phyloP scores from a whole-genome alignment of 37 sponge, comb jelly and placozoan genomes.

The Spongia lamella region DNA sequence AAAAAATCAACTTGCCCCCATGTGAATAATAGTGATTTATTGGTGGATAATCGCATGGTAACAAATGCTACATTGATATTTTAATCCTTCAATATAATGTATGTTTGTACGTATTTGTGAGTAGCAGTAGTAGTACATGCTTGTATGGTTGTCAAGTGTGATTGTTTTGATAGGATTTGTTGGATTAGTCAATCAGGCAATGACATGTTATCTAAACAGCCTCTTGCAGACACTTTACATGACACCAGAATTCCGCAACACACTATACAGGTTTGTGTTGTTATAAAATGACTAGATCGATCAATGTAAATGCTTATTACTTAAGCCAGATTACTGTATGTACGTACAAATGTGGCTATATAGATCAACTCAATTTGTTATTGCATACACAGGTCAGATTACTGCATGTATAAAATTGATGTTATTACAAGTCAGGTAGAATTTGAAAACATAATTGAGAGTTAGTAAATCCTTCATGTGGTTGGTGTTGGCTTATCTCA shows the following conservation, averaged over 20 bases:
- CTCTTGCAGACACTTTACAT: slow-evolving; percentile 90
- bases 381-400: too few species aligned
- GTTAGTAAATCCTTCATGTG: too few species aligned
- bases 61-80: background rate
- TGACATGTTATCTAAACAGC: slow-evolving; percentile 98
- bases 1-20: too few species aligned
- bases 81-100: too few species aligned
- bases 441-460: too few species aligned
- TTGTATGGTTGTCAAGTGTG: background rate
- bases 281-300: background rate
- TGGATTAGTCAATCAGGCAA: slow-evolving; percentile 95
- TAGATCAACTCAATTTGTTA: background rate
- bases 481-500: too few species aligned
- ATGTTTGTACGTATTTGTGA: background rate
- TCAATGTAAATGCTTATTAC: too few species aligned
- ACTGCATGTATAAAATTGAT: too few species aligned
- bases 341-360: slow-evolving; percentile 10
- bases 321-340: background rate
- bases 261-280: slow-evolving; percentile 67
- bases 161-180: slow-evolving; percentile 60
- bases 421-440: too few species aligned
- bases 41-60: too few species aligned
- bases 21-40: too few species aligned
- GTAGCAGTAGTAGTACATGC: background rate
- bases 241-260: slow-evolving; percentile 96